Evolutionary conservation across 2,888 invertebrate genomes (phyloP), one percentile per base, ranked within the genome.

Genomic region (Lepidocyrtinus sp.): DNA sequence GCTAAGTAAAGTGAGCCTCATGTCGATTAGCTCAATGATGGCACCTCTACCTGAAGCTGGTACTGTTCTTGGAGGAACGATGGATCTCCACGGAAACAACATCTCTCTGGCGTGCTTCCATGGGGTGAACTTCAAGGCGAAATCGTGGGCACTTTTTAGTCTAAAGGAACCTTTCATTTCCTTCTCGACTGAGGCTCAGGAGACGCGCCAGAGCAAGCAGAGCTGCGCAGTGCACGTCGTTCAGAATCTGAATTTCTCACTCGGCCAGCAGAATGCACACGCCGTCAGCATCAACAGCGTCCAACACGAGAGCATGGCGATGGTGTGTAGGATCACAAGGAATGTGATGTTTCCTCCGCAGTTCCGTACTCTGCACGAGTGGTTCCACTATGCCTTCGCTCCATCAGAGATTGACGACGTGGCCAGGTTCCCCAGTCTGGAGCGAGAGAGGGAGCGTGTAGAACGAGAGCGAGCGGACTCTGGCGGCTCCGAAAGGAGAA

Each of bases 381-480:
- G 98, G 98, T 98, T 98, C 90, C 94, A 95, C 87, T 98, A 98
- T 89, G 96, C 98, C 0, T 98, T 98, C 90, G 94, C 96, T 21
- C 95, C 95, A 87, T 95, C 95, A 88, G 97, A 97, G 89, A 94
- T 97, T 75, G 97, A 97, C 90, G 96, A 97, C 90, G 62, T 86
- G 88, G 36, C 88, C 95, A 91, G 94, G 80, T 98, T 98, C 89
- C 97, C 97, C 1, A 94, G 94, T 15, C 91, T 97, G 87, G 96
- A 96, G 88, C 91, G 94, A 69, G 95, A 95, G 88, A 90, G 90
- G 84, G 90, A 82, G 85, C 87, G 59, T 21, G 46, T 83, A 80
- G 82, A 85, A 90, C 90, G 9, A 90, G 91, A 85, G 86, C 89
- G 75, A 86, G 88, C 21, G 88, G 89, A 79, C 61, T 84, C 87